These are phyloP conservation scores for Ferdinandea cuprea DNA, from an alignment of 2,888 invertebrate species.

Conservation along the genomic window DNA sequence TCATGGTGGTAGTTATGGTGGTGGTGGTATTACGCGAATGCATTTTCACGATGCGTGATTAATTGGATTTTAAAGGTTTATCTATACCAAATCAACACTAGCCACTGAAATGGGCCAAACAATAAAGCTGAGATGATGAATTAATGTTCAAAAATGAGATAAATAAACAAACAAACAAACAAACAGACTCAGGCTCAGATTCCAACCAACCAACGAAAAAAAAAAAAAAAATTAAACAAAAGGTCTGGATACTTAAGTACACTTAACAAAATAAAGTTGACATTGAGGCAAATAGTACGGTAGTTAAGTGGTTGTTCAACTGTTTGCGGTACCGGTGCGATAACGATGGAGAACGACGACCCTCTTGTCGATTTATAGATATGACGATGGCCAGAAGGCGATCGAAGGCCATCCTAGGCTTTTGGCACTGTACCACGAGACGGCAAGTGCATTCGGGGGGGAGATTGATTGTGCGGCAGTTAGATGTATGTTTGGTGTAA, in stretches of 20 bases:
- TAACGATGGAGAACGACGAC: constrained; percentile 4
- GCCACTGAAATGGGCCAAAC: constrained; percentile 24
- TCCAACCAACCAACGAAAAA: neutral
- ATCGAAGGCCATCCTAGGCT: constrained; percentile 7
- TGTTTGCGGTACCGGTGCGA: neutral
- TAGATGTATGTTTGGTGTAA: neutral
- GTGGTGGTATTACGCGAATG: neutral
- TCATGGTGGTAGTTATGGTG: neutral
- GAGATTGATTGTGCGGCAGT: neutral
- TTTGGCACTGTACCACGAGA: neutral
- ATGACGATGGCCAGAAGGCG: constrained; percentile 5
- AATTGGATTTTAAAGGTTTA: constrained; percentile 2
- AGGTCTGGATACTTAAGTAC: neutral
- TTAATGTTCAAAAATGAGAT: constrained; percentile 4
- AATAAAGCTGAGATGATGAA: neutral
- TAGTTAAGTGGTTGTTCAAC: constrained; percentile 29
- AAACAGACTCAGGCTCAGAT: too few species aligned
- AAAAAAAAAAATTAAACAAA: neutral
- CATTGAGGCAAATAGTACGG: constrained; percentile 28
- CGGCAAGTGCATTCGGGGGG: constrained; percentile 13
- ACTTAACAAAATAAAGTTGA: constrained; percentile 23
- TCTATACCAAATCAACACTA: neutral
- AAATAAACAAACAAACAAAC: constrained; percentile 6
- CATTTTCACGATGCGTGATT: constrained; percentile 16
- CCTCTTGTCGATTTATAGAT: constrained; percentile 20